A percentile compares a stretch with the other conserved stretches of the same genome.
These are phyloP conservation scores for Bombylius major DNA, from an alignment of 2,888 invertebrate genomes.

Conservation along the genomic window DNA sequence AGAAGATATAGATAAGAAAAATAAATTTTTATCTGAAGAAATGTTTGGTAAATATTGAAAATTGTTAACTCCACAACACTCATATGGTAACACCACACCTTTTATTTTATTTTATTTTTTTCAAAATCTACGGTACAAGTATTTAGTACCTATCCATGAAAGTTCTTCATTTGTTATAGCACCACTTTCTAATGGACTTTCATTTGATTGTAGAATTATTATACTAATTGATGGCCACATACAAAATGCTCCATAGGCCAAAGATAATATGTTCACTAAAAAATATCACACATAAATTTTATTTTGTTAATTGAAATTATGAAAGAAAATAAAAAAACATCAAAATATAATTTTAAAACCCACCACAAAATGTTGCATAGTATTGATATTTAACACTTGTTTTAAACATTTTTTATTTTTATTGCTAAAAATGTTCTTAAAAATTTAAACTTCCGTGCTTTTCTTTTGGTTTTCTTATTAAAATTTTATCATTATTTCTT, in stretches of 20 bases:
- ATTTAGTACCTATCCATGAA: constrained; percentile 35
- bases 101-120: too few relatives aligned
- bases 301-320: too few relatives aligned
- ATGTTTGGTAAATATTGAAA: too few relatives aligned
- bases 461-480: too few relatives aligned
- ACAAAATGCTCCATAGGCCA: constrained; percentile 28
- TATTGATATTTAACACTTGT: constrained; percentile 24
- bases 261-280: constrained; percentile 26
- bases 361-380: constrained; percentile 28
- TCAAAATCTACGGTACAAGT: too few relatives aligned
- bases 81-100: too few relatives aligned
- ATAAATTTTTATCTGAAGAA: too few relatives aligned
- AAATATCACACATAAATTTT: background rate
- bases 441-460: too few relatives aligned
- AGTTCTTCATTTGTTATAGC: constrained; percentile 24
- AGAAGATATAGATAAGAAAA: too few relatives aligned
- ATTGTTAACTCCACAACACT: too few relatives aligned
- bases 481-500: too few relatives aligned
- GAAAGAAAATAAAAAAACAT: background rate
- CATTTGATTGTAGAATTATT: constrained; percentile 22
- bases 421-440: too few relatives aligned
- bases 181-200: constrained; percentile 26
- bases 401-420: constrained; percentile 10
- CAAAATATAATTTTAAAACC: constrained; percentile 12
- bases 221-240: constrained; percentile 33